Evolutionary conservation across 2,113 vertebrate genomes (phyloP).

Genomic region (Sminthopsis crassicaudata): DNA sequence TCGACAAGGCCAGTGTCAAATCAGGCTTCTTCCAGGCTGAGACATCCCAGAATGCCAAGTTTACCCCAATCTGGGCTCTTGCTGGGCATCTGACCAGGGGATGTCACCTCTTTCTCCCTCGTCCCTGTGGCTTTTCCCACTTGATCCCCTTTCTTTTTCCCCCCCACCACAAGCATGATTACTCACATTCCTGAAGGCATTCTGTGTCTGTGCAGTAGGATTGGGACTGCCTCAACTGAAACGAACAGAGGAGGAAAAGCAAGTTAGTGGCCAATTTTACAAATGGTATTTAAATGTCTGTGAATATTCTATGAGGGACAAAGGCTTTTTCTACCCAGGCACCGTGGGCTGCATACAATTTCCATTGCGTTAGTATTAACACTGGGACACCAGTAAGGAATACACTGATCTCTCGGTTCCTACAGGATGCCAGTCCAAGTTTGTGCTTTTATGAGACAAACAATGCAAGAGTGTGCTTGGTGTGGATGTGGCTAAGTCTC

Average conservation of each 20-base stretch:
- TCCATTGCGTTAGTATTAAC: background rate
- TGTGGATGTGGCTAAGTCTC: background rate
- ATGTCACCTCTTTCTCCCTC: background rate
- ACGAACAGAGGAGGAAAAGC: constrained; percentile 75
- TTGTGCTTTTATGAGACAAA: background rate
- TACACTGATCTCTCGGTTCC: background rate
- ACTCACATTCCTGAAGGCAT: constrained; percentile 97
- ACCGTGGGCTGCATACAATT: background rate
- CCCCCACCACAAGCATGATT: constrained; percentile 5
- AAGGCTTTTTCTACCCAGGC: background rate
- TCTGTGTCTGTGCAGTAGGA: constrained; percentile 98
- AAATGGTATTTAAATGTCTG: background rate
- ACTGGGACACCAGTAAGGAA: background rate
- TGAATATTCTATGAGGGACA: background rate
- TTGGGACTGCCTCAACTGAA: constrained; percentile 97
- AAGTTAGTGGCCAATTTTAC: constrained; percentile 31
- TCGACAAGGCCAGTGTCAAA: background rate
- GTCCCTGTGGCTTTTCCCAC: background rate
- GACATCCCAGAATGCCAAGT: background rate
- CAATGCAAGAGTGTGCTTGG: background rate
- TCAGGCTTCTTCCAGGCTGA: background rate
- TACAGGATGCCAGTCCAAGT: background rate
- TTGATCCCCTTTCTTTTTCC: background rate
- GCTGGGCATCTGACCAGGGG: background rate
- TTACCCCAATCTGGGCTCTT: background rate